Evolutionary conservation across 2,888 invertebrate species (phyloP).

Genomic region (Andrena hattorfiana): DNA sequence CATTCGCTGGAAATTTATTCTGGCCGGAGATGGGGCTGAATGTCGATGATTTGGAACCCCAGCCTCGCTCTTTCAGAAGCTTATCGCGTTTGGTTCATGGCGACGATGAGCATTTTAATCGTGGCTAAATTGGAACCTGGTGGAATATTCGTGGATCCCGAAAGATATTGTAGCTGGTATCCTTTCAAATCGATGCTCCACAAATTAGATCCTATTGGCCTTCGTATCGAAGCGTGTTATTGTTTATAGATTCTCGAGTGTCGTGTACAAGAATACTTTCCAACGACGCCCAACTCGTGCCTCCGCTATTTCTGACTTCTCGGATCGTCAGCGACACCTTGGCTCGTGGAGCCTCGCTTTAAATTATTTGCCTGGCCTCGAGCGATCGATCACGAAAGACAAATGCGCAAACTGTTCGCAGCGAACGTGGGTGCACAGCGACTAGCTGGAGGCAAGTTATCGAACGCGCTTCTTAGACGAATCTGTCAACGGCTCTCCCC

Average conservation of each 20-base stretch:
- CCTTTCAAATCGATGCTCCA: too few relatives aligned
- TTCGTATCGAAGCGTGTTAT: too few relatives aligned
- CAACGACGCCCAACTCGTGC: not conserved
- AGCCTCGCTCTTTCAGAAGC: not conserved
- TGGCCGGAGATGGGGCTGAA: not conserved
- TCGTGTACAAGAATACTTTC: not conserved
- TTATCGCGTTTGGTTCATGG: constrained; percentile 1
- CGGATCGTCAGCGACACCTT: not conserved
- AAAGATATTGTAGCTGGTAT: too few relatives aligned
- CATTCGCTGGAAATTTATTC: not conserved
- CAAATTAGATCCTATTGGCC: too few relatives aligned
- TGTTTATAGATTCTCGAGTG: not conserved
- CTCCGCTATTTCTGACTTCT: not conserved
- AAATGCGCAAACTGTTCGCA: constrained; percentile 17
- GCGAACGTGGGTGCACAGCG: constrained; percentile 2
- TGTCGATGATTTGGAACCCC: not conserved
- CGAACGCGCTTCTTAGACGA: constrained; percentile 9
- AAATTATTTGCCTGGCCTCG: constrained; percentile 13
- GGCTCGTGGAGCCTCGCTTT: not conserved
- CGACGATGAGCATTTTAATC: not conserved
- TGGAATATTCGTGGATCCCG: too few relatives aligned
- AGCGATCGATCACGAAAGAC: constrained; percentile 28
- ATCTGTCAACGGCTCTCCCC: not conserved
- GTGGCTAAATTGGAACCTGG: not conserved
- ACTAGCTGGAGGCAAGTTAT: constrained; percentile 23